Conservation (phyloP, 2,113 vertebrate genomes). For the Lagopus muta region DNA sequence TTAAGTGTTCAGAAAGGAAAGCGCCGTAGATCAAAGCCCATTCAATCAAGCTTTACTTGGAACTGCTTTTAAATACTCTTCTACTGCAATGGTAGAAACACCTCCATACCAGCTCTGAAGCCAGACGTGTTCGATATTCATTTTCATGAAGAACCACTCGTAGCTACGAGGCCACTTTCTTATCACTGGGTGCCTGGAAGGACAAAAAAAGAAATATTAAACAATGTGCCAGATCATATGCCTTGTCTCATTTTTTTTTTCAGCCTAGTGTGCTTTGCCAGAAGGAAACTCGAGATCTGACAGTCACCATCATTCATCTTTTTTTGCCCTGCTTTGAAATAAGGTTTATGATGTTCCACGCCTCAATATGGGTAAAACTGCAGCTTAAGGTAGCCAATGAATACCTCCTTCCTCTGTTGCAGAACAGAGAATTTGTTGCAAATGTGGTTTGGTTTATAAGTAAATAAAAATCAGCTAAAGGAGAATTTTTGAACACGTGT, state of each 20-base stretch:
- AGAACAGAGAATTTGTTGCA: not conserved
- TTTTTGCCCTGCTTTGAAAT: not conserved
- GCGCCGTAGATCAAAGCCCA: not conserved
- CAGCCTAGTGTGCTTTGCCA: not conserved
- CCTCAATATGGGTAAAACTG: not conserved
- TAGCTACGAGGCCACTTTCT: conserved; percentile 82
- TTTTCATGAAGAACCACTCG: conserved; percentile 86
- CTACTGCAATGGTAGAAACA: conserved; percentile 62
- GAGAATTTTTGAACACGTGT: not conserved
- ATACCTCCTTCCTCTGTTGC: not conserved
- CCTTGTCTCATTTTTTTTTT: not conserved
- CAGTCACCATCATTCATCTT: not conserved
- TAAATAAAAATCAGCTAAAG: not conserved
- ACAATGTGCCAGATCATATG: not conserved
- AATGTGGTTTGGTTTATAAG: not conserved
- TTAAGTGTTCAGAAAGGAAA: conserved; percentile 2
- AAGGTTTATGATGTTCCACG: not conserved
- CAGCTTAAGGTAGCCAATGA: not conserved
- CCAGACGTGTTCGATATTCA: conserved; percentile 80
- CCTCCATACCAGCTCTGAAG: conserved; percentile 82
- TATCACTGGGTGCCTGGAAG: conserved; percentile 78
- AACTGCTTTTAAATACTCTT: conserved; percentile 81
- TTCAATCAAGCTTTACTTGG: conserved; percentile 73
- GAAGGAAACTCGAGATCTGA: not conserved
- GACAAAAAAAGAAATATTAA: not conserved